These are phyloP conservation scores for Xiphydria camelus DNA, from an alignment of 2,888 invertebrate species.

Conservation along the genomic window DNA sequence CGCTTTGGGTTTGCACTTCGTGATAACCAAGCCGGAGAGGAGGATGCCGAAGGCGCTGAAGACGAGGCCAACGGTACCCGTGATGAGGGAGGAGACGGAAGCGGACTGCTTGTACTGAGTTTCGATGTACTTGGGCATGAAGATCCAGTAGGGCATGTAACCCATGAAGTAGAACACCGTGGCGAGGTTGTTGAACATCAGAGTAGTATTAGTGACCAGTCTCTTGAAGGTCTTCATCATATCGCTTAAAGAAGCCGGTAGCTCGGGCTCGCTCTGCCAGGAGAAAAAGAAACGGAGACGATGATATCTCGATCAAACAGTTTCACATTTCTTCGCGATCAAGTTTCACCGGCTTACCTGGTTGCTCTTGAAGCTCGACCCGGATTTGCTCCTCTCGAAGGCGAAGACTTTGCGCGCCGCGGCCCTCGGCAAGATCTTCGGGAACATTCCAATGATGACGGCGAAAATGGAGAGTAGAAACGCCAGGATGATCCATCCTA, in stretches of 20 bases:
- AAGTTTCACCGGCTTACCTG: constrained; percentile 31
- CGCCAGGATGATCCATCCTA: constrained; percentile 72
- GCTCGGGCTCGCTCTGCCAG: too few relatives aligned
- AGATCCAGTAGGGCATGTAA: constrained; percentile 78
- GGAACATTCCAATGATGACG: constrained; percentile 68
- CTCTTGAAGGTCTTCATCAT: constrained; percentile 68
- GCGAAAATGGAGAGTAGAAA: constrained; percentile 64
- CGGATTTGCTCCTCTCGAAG: constrained; percentile 47
- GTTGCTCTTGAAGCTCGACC: constrained; percentile 34
- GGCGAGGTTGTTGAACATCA: constrained; percentile 74
- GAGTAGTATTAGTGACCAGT: constrained; percentile 67
- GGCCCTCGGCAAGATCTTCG: constrained; percentile 70
- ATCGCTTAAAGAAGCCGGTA: constrained; percentile 58
- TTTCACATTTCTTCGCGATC: constrained; percentile 21
- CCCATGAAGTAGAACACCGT: constrained; percentile 74
- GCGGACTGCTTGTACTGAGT: constrained; percentile 79
- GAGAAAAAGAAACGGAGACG: constrained; percentile 48
- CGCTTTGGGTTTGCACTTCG: constrained; percentile 69
- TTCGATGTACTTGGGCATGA: constrained; percentile 82
- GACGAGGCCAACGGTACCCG: constrained; percentile 71
- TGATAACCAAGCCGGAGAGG: constrained; percentile 69
- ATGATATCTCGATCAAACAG: constrained; percentile 45
- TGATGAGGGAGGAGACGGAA: constrained; percentile 73
- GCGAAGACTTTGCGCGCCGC: constrained; percentile 62
- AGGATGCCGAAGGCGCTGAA: constrained; percentile 72